Base-by-base conservation (phyloP, 2,797 vertebrate genomes). In the Intellagama lesueurii region DNA sequence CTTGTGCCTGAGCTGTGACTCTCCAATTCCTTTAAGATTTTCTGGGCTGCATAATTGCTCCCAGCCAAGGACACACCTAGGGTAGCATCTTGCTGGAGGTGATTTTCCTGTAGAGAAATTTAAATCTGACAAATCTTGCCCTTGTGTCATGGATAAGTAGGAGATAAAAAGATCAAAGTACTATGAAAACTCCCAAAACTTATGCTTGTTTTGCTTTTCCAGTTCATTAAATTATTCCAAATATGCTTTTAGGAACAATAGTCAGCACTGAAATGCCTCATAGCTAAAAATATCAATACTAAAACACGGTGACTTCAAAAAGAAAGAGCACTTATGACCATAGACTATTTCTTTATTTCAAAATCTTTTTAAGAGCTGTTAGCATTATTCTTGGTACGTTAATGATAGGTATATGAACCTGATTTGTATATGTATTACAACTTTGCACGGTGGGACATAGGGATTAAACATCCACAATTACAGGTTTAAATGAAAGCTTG, bases 311-410 rank as follows among this genome's bases (percentile, higher is more conserved):
- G 90, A 73, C 91, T 87, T 26, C 30, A 88, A 44, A 75, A 40
- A 22, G 92, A 24, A 70, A 69, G 85, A 90, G 60, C 87, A 49
- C 17, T 64, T 56, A 92, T 70, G 78, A 24, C 24, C 80, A 83
- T 91, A 93, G 92, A 91, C 77, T 91, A 84, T 90, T 90, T 91
- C n/a, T 91, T 93, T 30, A 81, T 94, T 93, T 91, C 64, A 73
- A 35, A 89, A 80, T 87, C 89, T 83, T 76, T 80, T 32, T 87
- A 49, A 85, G 91, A 93, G 82, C 85, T 90, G 73, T 83, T 94
- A 85, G 88, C 96, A 94, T 94, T 94, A 95, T 93, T 95, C 93
- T 91, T 93, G 56, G 92, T 95, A 95, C 89, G 72, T 94, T 95
- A 94, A 94, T 96, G 95, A 88, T 92, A 93, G 91, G 90, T 81